A percentile compares a stretch with the other conserved stretches of the same genome.
Conservation (phyloP, 92 coral and sea anemone genomes). For the Montipora capitata region DNA sequence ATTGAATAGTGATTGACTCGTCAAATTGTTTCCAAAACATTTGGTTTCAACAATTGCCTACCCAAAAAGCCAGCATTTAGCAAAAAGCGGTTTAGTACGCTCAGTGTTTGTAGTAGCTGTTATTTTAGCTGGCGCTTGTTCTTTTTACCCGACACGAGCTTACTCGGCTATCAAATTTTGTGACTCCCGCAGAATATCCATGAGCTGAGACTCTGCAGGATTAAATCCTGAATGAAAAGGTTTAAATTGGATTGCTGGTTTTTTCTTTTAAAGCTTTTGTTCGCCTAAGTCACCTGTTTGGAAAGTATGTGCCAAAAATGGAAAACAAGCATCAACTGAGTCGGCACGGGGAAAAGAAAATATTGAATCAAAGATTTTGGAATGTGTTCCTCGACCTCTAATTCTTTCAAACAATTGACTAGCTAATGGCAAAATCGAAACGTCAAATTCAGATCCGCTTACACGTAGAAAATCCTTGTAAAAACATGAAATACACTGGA, state of each 20-base stretch:
- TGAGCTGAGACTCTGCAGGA: slow-evolving; percentile 24
- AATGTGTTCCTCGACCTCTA: slow-evolving; percentile 38
- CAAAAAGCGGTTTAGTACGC: slow-evolving; percentile 42
- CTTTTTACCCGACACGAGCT: background rate
- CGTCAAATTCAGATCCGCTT: slow-evolving; percentile 39
- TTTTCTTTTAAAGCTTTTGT: slow-evolving; percentile 24
- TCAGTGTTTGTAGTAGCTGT: slow-evolving; percentile 15
- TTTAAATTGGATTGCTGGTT: slow-evolving; percentile 39
- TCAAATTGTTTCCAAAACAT: slow-evolving; percentile 44
- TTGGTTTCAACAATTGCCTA: slow-evolving; percentile 31
- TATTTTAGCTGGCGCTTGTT: slow-evolving; percentile 34
- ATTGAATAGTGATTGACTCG: slow-evolving; percentile 2
- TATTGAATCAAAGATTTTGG: slow-evolving; percentile 4
- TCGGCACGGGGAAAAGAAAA: slow-evolving; percentile 26
- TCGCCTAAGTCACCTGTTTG: slow-evolving; percentile 39
- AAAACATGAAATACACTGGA: slow-evolving; percentile 40
- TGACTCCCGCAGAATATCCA: slow-evolving; percentile 7
- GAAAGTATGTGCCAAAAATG: slow-evolving; percentile 22
- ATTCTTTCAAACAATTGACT: slow-evolving; percentile 36
- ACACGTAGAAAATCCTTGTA: slow-evolving; percentile 31
- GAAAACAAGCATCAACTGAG: slow-evolving; percentile 18
- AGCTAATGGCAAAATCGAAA: slow-evolving; percentile 44
- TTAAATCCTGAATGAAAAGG: slow-evolving; percentile 35
- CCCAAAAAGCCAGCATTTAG: slow-evolving; percentile 53
- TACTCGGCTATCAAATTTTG: slow-evolving; percentile 6